Conservation (phyloP, 1,140 invertebrate genomes). For the Berghia stephanieae region DNA sequence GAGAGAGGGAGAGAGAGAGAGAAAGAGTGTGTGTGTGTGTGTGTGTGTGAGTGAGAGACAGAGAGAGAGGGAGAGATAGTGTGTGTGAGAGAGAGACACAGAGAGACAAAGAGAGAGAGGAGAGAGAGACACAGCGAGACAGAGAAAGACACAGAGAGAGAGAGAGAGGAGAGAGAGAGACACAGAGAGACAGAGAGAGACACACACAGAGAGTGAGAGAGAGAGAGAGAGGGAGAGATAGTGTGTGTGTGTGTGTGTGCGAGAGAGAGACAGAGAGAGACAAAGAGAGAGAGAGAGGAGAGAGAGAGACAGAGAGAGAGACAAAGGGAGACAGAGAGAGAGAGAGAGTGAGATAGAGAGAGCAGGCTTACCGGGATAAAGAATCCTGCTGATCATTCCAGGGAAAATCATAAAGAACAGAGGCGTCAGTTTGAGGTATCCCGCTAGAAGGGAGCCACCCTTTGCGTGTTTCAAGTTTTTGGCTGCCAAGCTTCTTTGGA, state of each 20-base stretch:
- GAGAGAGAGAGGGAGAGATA: too few relatives aligned
- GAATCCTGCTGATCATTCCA: constrained; percentile 70
- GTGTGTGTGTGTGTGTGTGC: too few relatives aligned
- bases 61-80: too few relatives aligned
- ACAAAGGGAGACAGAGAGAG: background rate
- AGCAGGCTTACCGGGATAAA: constrained; percentile 66
- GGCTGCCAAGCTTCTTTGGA: constrained; percentile 70
- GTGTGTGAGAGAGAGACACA: too few relatives aligned
- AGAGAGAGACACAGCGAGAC: too few relatives aligned
- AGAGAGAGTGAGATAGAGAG: background rate
- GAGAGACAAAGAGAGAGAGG: too few relatives aligned
- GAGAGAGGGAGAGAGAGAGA: too few relatives aligned
- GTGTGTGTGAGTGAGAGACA: too few relatives aligned
- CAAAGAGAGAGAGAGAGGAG: too few relatives aligned
- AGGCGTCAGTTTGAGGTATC: constrained; percentile 70
- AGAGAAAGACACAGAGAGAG: too few relatives aligned
- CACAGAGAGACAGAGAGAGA: constrained; percentile 12
- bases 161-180: background rate
- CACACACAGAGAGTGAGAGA: constrained; percentile 8
- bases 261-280: too few relatives aligned
- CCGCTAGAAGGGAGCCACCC: constrained; percentile 70
- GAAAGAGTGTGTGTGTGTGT: too few relatives aligned
- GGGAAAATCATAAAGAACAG: constrained; percentile 71
- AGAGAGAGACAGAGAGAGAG: background rate
- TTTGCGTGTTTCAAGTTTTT: constrained; percentile 71